Conservation (phyloP, 2,888 invertebrate genomes). For the Nineta flava region DNA sequence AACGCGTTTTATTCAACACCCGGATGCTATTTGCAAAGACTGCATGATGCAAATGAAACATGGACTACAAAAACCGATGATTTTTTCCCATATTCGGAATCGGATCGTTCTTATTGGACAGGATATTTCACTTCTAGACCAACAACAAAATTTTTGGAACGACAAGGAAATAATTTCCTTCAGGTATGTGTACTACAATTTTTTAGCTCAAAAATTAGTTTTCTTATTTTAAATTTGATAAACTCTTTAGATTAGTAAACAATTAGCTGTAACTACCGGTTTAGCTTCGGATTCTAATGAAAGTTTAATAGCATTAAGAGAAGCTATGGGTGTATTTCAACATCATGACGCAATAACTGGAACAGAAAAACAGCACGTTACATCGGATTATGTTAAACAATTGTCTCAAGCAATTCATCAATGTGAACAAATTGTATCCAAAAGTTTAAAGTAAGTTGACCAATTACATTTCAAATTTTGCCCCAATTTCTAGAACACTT, state of each 20-base stretch:
- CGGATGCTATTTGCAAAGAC: conserved; percentile 65
- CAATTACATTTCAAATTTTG: too few species aligned
- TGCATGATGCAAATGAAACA: conserved; percentile 49
- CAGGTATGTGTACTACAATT: conserved; percentile 36
- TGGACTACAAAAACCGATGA: conserved; percentile 67
- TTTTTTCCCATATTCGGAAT: conserved; percentile 84
- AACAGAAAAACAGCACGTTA: conserved; percentile 74
- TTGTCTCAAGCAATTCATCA: conserved; percentile 50
- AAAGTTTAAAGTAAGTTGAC: conserved; percentile 36
- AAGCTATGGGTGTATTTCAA: conserved; percentile 72
- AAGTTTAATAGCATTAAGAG: conserved; percentile 41
- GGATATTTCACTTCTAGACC: conserved; percentile 80
- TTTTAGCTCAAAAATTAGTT: background rate
- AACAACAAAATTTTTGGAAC: conserved; percentile 60
- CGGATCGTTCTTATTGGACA: conserved; percentile 81
- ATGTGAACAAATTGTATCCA: conserved; percentile 34
- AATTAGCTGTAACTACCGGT: conserved; percentile 45
- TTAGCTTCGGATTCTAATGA: conserved; percentile 29
- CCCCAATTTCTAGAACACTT: too few species aligned
- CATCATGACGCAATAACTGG: conserved; percentile 88
- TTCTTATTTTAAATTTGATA: too few species aligned
- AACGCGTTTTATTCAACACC: conserved; percentile 78
- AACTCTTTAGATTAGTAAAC: conserved; percentile 48
- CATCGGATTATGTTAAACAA: conserved; percentile 70
- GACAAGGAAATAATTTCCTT: conserved; percentile 56